phyloP scores from a whole-genome alignment of 1,140 invertebrate genomes.

The Eueides isabella region DNA sequence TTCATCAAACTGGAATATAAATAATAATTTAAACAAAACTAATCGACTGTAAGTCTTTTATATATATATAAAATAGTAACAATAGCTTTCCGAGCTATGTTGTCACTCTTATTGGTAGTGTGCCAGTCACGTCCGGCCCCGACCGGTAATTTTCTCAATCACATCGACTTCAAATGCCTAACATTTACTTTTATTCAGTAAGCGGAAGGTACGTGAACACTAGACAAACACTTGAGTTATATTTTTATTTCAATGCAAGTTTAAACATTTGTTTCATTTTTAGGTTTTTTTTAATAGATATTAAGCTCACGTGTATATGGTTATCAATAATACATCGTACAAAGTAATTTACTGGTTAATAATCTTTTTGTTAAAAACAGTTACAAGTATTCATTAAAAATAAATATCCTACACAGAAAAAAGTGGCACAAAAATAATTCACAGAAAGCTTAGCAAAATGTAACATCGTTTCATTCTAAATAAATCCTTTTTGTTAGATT shows the following conservation, averaged over 20 bases:
- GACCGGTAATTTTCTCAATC: slow-evolving; percentile 56
- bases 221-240: slow-evolving; percentile 17
- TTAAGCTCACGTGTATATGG: neutral
- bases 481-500: slow-evolving; percentile 24
- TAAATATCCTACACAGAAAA: neutral
- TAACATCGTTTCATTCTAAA: slow-evolving; percentile 24
- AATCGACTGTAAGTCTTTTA: neutral
- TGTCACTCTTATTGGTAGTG: slow-evolving; percentile 51
- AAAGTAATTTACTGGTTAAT: no score
- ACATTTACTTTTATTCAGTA: slow-evolving; percentile 46
- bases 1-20: neutral
- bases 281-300: neutral
- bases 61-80: neutral
- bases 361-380: no score
- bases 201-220: slow-evolving; percentile 28
- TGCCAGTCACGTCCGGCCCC: slow-evolving; percentile 54
- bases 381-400: no score
- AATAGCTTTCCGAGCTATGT: slow-evolving; percentile 36
- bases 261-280: neutral
- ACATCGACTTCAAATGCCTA: slow-evolving; percentile 47
- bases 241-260: neutral
- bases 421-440: neutral
- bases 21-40: neutral
- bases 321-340: no score
- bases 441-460: slow-evolving; percentile 24